phyloP scores from a whole-genome alignment of 92 coral and sea anemone species.

The Palythoa caribaeorum region DNA sequence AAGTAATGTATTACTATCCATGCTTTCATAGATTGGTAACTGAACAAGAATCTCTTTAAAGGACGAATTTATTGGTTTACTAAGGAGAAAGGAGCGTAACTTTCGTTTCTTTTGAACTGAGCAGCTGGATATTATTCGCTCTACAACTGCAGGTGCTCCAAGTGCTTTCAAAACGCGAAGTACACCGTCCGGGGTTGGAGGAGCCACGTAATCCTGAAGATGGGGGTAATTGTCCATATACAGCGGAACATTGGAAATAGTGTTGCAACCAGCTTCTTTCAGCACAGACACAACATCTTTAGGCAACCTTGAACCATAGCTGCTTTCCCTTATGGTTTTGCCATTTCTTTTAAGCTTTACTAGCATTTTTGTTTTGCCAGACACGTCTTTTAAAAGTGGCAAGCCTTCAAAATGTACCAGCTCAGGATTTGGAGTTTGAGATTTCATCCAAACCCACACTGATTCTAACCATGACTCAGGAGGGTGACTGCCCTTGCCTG shows the following conservation, averaged over 20 bases:
- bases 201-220: conserved; percentile 37
- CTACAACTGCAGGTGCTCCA: background rate
- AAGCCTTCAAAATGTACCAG: conserved; percentile 42
- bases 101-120: conserved; percentile 11
- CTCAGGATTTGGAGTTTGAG: conserved; percentile 8
- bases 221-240: conserved; percentile 42
- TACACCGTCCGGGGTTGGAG: conserved; percentile 55
- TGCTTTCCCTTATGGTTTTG: conserved; percentile 37
- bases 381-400: conserved; percentile 39
- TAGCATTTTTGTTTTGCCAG: background rate
- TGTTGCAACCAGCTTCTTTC: conserved; percentile 51
- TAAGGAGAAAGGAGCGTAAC: conserved; percentile 41
- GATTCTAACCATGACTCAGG: conserved; percentile 56
- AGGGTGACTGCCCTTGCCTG: conserved; percentile 32
- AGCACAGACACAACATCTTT: conserved; percentile 33
- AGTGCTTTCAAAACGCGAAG: conserved; percentile 16
- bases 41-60: conserved; percentile 22
- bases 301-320: conserved; percentile 43
- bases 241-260: conserved; percentile 16
- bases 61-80: background rate
- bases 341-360: conserved; percentile 44
- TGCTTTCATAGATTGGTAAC: conserved; percentile 49
- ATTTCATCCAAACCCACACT: conserved; percentile 63
- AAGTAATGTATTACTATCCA: conserved; percentile 32
- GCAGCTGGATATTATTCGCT: background rate